Conservation (phyloP, 2,113 vertebrate species). For the Rutilus rutilus region DNA sequence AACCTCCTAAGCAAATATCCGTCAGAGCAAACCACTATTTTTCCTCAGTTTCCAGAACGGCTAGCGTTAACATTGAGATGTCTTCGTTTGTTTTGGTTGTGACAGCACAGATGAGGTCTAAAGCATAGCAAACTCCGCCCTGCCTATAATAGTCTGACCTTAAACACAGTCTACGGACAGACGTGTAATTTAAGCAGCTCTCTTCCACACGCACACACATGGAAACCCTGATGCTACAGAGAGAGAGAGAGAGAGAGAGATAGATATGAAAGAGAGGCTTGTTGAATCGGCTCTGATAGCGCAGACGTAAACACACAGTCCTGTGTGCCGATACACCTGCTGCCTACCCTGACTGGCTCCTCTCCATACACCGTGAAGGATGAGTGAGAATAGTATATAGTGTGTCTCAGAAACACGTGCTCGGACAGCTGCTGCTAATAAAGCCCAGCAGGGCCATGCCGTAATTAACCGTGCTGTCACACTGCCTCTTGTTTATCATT, state of each 20-base stretch:
- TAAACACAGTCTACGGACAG: slow-evolving; percentile 68
- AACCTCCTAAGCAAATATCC: not conserved
- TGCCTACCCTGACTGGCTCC: slow-evolving; percentile 11
- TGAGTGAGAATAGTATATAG: not conserved
- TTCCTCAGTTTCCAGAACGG: not conserved
- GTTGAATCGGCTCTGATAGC: slow-evolving; percentile 3
- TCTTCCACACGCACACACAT: slow-evolving; percentile 18
- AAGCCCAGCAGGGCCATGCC: not conserved
- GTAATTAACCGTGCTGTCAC: not conserved
- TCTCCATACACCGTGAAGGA: slow-evolving; percentile 4
- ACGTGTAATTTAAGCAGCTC: slow-evolving; percentile 65
- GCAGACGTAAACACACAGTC: slow-evolving; percentile 12
- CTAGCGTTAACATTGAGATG: slow-evolving; percentile 20
- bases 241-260: slow-evolving; percentile 19
- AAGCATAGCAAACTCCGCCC: slow-evolving; percentile 33
- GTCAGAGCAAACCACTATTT: not conserved
- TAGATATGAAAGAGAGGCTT: slow-evolving; percentile 13
- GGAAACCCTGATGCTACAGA: not conserved
- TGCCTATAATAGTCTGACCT: slow-evolving; percentile 57
- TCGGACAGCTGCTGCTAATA: slow-evolving; percentile 23
- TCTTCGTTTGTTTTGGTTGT: slow-evolving; percentile 57
- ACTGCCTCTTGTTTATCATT: not conserved
- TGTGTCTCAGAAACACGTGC: slow-evolving; percentile 1
- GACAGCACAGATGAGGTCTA: slow-evolving; percentile 12
- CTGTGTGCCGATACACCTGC: slow-evolving; percentile 34